Evolutionary conservation across 2,797 vertebrate species (phyloP), one percentile per base, ranked within the genome.

Genomic region (Lerista edwardsae): DNA sequence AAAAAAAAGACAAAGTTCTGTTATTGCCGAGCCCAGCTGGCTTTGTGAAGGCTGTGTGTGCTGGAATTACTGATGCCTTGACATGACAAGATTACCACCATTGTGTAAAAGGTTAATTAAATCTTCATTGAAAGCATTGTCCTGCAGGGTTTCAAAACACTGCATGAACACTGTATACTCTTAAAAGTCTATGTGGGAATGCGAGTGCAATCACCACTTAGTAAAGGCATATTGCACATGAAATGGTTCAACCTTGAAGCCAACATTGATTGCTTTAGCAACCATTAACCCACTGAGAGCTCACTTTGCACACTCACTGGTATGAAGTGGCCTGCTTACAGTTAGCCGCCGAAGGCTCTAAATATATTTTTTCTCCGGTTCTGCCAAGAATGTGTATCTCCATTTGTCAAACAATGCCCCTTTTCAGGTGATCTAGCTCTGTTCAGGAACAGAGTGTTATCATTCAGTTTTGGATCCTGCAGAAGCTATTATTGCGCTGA

Each of bases 21-120:
- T 65, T 34, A 80, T 64, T 68, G 10, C 84, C 76, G 81, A 78
- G 88, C 90, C 80, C 90, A 88, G 84, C 86, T 79, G 83, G 6
- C 86, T 91, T 90, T 87, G 88, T 86, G 83, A 47, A 84, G 87
- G 87, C 87, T 90, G 82, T 89, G 89, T 91, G 82, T 81, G 83
- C 83, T 90, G 86, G 64, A 77, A 55, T 90, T 92, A 93, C 41
- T 79, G 91, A 94, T 87, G 21, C 65, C 73, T 91, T 82, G 85
- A 51, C 76, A 88, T 94, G 89, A 93, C 90, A 89, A 90, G 90
- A 89, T 86, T 86, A 39, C 64, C 88, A 82, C 91, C 76, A 92
- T 90, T 82, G 69, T 87, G 87, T 92, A 93, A 92, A 83, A 64
- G 80, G 80, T 80, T 89, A 88, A 93, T 93, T 90, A 93, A 91